These are phyloP conservation scores for Acanthosoma haemorrhoidale DNA, from an alignment of 2,888 invertebrate genomes.

Conservation along the genomic window DNA sequence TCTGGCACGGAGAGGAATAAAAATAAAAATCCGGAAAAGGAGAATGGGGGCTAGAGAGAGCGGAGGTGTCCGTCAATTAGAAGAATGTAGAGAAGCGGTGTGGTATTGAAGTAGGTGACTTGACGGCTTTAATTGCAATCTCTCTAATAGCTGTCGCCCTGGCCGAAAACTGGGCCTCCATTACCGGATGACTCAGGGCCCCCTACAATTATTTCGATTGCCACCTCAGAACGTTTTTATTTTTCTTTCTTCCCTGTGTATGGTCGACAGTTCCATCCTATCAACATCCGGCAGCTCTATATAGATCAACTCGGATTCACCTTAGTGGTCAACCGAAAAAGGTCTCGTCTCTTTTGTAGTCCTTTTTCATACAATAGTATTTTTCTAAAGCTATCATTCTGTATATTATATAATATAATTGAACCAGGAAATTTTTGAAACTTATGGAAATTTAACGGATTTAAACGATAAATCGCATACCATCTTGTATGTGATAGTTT, in stretches of 20 bases:
- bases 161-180: neutral
- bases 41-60: neutral
- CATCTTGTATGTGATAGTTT: too few relatives aligned
- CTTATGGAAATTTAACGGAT: too few relatives aligned
- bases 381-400: too few relatives aligned
- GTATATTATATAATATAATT: too few relatives aligned
- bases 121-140: conserved; percentile 28
- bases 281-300: neutral
- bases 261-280: conserved; percentile 36
- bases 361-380: too few relatives aligned
- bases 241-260: neutral
- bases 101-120: neutral
- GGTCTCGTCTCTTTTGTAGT: too few relatives aligned
- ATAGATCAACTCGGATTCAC: neutral
- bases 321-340: neutral
- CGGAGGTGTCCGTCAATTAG: too few relatives aligned
- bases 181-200: neutral
- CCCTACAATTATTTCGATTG: conserved; percentile 26
- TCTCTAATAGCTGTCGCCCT: conserved; percentile 17
- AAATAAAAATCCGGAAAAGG: too few relatives aligned
- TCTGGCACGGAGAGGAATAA: too few relatives aligned
- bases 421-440: too few relatives aligned
- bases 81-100: neutral
- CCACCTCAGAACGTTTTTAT: neutral
- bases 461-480: too few relatives aligned